phyloP scores from a whole-genome alignment of 2,797 vertebrate genomes.

The Crenichthys baileyi region DNA sequence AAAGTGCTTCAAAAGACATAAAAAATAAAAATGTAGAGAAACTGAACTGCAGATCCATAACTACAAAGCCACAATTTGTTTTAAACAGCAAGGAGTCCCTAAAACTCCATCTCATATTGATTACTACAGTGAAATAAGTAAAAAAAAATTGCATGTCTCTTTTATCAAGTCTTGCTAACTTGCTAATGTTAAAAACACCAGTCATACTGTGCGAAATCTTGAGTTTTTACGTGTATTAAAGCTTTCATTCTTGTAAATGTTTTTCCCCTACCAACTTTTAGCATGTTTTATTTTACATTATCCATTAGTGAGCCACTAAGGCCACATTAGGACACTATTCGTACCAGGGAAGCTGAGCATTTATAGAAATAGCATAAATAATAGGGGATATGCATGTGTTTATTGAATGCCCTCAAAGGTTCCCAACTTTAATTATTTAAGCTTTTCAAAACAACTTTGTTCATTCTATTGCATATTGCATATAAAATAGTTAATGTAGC shows the following conservation, averaged over 20 bases:
- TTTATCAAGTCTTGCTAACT: neutral
- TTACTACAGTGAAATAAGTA: neutral
- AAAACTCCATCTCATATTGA: neutral
- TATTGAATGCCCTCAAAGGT: neutral
- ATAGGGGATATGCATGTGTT: neutral
- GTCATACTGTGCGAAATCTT: neutral
- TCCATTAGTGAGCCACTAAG: neutral
- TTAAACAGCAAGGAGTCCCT: neutral
- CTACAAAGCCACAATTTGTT: neutral
- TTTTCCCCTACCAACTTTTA: neutral
- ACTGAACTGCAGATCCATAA: neutral
- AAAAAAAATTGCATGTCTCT: neutral
- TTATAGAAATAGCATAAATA: neutral
- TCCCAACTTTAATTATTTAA: neutral
- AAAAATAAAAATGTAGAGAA: neutral
- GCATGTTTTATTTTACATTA: neutral
- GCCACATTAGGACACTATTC: neutral
- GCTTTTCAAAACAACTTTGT: neutral
- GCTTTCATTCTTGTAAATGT: neutral
- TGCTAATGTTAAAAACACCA: neutral
- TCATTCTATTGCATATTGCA: neutral
- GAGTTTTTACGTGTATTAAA: neutral
- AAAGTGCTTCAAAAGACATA: neutral
- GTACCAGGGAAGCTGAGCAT: neutral
- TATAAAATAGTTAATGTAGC: neutral